Evolutionary conservation across 1,140 invertebrate genomes (phyloP), one percentile per base, ranked within the genome.

Genomic region (Trichonephila inaurata): DNA sequence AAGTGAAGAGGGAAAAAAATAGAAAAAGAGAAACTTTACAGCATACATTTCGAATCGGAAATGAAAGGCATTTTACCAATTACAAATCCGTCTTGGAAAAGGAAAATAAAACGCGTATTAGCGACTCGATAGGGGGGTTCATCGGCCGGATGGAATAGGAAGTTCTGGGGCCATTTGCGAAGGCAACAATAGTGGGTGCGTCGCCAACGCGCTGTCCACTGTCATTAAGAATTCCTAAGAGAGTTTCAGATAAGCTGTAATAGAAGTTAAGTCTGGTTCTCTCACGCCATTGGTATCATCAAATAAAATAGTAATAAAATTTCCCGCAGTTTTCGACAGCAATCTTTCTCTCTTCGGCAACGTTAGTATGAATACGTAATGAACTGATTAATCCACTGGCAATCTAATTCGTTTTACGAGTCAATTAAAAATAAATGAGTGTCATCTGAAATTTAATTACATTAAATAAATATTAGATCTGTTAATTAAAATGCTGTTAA

Each of bases 111-210:
- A 88, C 12, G 28, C 33, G 33, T 40, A 88, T 88, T 40, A 64
- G 61, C 6, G 24, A n/a, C n/a, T n/a, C 24, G 85, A 6, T 33
- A 8, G 61, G 58, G 58, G n/a, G 82, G 86, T 24, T 88, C 86
- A 88, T 88, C 86, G 86, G 86, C 86, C 86, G 86, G 33, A 21
- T 64, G 86, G 24, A 58, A 64, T 64, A 58, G 83, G 86, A 88
- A 88, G 60, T 88, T 16, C 19, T 58, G 44, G 28, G 61, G 33
- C 60, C 61, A 33, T 40, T 88, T 62, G 51, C 24, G 83, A 58
- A 85, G 58, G 58, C 83, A 88, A 88, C 86, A 88, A 88, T 88
- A 44, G 86, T 64, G 86, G 86, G 86, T 40, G 86, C 62, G 60
- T 64, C 86, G 86, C 62, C 86, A 88, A 88, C 51, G 86, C 40